phyloP scores from a whole-genome alignment of 30 jellyfish, hydroid and myxozoan genomes.

The Pseudorhiza aurosa region DNA sequence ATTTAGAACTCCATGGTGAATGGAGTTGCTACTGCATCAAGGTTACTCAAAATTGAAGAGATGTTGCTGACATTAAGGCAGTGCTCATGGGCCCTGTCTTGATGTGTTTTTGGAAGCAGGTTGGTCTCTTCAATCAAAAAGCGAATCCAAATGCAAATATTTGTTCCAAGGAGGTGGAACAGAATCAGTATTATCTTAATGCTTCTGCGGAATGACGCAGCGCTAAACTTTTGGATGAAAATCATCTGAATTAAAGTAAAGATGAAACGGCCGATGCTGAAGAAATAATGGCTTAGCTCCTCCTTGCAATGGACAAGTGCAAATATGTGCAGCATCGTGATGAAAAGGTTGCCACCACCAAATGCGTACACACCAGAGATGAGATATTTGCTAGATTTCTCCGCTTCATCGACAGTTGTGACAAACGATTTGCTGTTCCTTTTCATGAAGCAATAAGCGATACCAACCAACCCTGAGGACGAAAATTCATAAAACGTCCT shows the following conservation, averaged over 20 bases:
- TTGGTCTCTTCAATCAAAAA: conserved; percentile 24
- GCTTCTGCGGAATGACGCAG: conserved; percentile 19
- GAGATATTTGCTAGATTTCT: conserved; percentile 49
- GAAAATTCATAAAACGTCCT: too few species aligned
- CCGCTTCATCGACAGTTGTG: not conserved
- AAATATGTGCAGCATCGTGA: conserved; percentile 7
- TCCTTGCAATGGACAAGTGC: conserved; percentile 46
- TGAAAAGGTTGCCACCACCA: conserved; percentile 58
- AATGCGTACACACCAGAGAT: conserved; percentile 65
- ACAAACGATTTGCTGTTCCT: conserved; percentile 5
- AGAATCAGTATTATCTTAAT: not conserved
- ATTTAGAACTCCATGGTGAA: conserved; percentile 49
- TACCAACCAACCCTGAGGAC: conserved; percentile 36
- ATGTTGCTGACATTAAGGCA: conserved; percentile 16
- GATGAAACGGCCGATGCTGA: conserved; percentile 3
- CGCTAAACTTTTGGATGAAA: conserved; percentile 36
- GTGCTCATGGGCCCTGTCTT: not conserved
- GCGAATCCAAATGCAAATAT: conserved; percentile 33
- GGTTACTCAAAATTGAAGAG: not conserved
- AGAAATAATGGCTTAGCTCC: not conserved
- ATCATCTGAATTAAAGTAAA: conserved; percentile 43
- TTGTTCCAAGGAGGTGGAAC: conserved; percentile 53
- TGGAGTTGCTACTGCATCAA: conserved; percentile 4
- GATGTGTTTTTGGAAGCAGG: not conserved
- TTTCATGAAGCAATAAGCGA: conserved; percentile 10